Percentiles rank a stretch among this genome's conserved stretches.
Evolutionary conservation across 2,797 vertebrate species (phyloP).

Genomic region (Sarcoramphus papa): DNA sequence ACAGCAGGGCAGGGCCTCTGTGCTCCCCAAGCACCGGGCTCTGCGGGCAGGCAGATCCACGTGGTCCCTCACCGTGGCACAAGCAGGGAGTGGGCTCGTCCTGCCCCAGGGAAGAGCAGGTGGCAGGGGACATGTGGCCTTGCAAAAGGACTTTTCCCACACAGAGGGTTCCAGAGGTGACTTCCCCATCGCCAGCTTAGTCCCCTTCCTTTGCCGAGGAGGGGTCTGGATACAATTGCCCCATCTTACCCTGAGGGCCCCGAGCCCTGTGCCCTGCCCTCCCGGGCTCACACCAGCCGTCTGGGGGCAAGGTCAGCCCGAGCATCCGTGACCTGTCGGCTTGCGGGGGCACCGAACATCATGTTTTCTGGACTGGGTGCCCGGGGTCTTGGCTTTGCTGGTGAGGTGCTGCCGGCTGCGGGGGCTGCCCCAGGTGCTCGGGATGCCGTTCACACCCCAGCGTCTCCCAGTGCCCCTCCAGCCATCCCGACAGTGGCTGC

Average conservation of each 20-base stretch:
- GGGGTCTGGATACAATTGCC: neutral
- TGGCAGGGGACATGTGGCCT: neutral
- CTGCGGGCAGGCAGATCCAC: neutral
- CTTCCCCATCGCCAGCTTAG: neutral
- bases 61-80: neutral
- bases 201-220: neutral
- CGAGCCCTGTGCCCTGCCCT: neutral
- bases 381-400: neutral
- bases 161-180: neutral
- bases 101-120: neutral
- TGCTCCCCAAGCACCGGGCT: neutral
- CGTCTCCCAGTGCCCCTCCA: neutral
- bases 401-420: neutral
- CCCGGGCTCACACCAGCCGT: accelerated
- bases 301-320: neutral
- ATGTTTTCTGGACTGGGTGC: neutral
- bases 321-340: accelerated
- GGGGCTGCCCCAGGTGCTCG: neutral
- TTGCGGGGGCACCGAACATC: accelerated
- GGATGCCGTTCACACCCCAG: neutral
- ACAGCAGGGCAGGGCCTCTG: accelerated
- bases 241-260: neutral
- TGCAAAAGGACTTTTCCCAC: neutral
- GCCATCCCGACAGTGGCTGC: neutral
- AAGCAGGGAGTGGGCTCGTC: accelerated